These are phyloP conservation scores for Mamestra brassicae DNA, from an alignment of 2,888 invertebrate genomes.

Conservation along the genomic window DNA sequence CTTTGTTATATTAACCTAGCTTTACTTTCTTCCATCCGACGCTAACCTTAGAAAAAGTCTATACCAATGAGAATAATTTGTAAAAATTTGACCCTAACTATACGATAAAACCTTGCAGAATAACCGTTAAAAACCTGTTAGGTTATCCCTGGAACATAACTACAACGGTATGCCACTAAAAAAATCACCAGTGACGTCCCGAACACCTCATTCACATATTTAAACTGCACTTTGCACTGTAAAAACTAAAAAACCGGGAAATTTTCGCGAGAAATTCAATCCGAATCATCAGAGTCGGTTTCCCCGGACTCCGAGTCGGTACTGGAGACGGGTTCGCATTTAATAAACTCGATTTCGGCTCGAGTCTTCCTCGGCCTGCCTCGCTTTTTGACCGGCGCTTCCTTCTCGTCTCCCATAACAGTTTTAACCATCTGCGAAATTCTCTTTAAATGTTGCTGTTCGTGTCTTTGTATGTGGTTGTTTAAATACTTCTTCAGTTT, in stretches of 20 bases:
- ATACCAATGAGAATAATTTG: conserved; percentile 34
- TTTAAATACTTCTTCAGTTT: conserved; percentile 85
- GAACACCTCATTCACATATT: not conserved
- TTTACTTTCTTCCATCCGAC: conserved; percentile 21
- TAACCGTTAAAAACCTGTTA: not conserved
- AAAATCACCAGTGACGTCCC: not conserved
- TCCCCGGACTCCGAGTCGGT: conserved; percentile 79
- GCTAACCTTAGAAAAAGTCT: conserved; percentile 18
- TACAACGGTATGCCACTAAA: conserved; percentile 42
- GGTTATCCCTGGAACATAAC: conserved; percentile 27
- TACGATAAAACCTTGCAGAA: conserved; percentile 2
- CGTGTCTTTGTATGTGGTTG: conserved; percentile 86
- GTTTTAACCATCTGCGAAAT: conserved; percentile 88
- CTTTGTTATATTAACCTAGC: not conserved
- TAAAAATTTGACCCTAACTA: conserved; percentile 52
- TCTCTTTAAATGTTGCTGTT: conserved; percentile 85
- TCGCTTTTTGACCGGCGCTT: conserved; percentile 69
- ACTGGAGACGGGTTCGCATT: conserved; percentile 86
- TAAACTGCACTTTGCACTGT: conserved; percentile 21
- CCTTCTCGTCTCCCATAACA: conserved; percentile 81
- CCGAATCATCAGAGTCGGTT: conserved; percentile 66
- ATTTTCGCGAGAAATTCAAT: conserved; percentile 40
- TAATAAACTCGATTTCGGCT: conserved; percentile 87
- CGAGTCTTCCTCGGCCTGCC: conserved; percentile 73
- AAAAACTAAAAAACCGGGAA: conserved; percentile 20